A percentile compares a stretch with the other conserved stretches of the same genome.
These are phyloP conservation scores for Pachyramphus minor DNA, from an alignment of 2,113 vertebrate species.

Conservation along the genomic window DNA sequence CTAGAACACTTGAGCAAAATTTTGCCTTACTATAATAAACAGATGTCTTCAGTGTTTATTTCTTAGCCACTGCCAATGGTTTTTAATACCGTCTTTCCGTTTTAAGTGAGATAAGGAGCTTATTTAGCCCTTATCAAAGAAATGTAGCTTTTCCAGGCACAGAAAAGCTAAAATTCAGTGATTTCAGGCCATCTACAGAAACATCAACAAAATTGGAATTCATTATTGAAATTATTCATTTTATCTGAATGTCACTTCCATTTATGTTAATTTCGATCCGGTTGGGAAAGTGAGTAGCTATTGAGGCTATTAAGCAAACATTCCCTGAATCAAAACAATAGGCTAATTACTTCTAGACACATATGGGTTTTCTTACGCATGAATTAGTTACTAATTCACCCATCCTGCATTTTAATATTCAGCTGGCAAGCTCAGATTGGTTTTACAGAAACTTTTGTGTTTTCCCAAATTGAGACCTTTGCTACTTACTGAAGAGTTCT, in stretches of 20 bases:
- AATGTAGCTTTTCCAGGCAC: neutral
- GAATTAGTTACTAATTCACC: constrained; percentile 7
- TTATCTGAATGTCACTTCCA: neutral
- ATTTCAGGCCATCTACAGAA: neutral
- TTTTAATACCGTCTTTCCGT: neutral
- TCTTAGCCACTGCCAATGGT: neutral
- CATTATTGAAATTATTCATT: neutral
- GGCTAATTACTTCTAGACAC: constrained; percentile 6
- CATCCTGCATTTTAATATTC: neutral
- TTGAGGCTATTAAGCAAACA: neutral
- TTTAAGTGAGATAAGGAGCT: neutral
- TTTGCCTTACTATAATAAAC: neutral
- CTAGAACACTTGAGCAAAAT: neutral
- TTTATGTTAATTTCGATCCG: neutral
- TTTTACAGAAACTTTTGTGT: constrained; percentile 12
- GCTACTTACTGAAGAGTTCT: neutral
- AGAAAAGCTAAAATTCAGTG: neutral
- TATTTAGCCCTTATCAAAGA: neutral
- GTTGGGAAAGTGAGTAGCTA: neutral
- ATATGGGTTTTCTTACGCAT: neutral
- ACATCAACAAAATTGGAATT: neutral
- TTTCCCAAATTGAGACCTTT: neutral
- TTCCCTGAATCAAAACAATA: neutral
- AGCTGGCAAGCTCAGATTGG: neutral
- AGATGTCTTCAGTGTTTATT: neutral